Percentiles rank a stretch among this genome's conserved stretches.
These are phyloP conservation scores for Leucophenga montana DNA, from an alignment of 2,888 invertebrate species.

Conservation along the genomic window DNA sequence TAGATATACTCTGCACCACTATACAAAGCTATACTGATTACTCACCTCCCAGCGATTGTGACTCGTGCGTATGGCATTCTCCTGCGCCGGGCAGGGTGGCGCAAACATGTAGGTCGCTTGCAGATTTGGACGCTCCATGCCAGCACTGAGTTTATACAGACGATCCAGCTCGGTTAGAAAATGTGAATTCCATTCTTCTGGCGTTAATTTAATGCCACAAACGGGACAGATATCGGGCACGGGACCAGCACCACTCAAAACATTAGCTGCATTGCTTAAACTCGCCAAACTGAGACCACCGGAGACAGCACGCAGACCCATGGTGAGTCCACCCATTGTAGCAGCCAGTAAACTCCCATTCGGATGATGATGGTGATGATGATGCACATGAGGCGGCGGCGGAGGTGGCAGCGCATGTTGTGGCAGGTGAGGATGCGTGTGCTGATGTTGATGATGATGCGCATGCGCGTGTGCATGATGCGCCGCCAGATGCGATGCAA, in stretches of 20 bases:
- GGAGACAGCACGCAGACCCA: conserved; percentile 59
- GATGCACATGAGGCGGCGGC: conserved; percentile 61
- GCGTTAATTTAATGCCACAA: conserved; percentile 79
- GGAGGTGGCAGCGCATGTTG: conserved; percentile 55
- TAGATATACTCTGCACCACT: too few relatives aligned
- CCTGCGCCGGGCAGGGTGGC: conserved; percentile 71
- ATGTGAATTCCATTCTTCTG: conserved; percentile 81
- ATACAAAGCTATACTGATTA: background rate
- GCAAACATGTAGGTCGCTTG: conserved; percentile 72
- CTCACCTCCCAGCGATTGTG: conserved; percentile 80
- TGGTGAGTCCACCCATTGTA: conserved; percentile 56
- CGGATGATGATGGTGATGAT: conserved; percentile 55
- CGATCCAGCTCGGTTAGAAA: conserved; percentile 81
- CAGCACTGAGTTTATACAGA: conserved; percentile 77
- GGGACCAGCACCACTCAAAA: conserved; percentile 52
- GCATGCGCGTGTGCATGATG: conserved; percentile 50
- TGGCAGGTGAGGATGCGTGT: conserved; percentile 57
- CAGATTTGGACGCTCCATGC: conserved; percentile 72
- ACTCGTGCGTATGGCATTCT: conserved; percentile 73
- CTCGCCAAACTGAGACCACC: conserved; percentile 56
- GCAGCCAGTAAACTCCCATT: conserved; percentile 54
- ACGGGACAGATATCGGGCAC: conserved; percentile 77
- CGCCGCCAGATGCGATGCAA: conserved; percentile 57
- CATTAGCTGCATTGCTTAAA: conserved; percentile 29
- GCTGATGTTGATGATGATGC: conserved; percentile 45